Base-by-base conservation (phyloP, 2,113 vertebrate species). In the Callipepla californica region DNA sequence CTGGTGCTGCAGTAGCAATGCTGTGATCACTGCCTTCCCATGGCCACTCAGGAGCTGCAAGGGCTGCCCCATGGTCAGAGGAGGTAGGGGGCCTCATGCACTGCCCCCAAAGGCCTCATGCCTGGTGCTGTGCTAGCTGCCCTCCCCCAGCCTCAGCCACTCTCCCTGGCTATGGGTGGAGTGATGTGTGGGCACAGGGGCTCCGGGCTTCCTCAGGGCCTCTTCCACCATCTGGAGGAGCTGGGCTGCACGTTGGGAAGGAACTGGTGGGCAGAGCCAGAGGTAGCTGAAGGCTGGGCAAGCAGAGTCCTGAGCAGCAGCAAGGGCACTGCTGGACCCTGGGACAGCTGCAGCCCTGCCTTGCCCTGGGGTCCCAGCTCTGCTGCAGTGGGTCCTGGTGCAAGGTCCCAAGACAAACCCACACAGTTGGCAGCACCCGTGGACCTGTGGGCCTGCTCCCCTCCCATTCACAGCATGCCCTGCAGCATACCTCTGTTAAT, bases 401-500 rank as follows among this genome's bases (percentile, higher is more conserved):
- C 36, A 28, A 32, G 8, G n/a, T 42, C 21, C 13, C 55, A 6
- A 23, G 78, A 47, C 68, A 45, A 38, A 58, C 48, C 50, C 32
- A 32, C 67, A 68, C 0, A 2, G 32, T 50, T 73, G 75, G 85
- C 75, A 79, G 74, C 62, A 45, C 66, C 36, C 0, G 0, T 63
- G 68, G 53, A 6, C 4, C 13, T 15, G 6, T 17, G 44, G 30
- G 32, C 21, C 23, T 57, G 50, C 45, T 66, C 17, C 42, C 32
- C 7, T n/a, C 55, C 20, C 74, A 28, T 65, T 53, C 25, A 9
- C 67, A 85, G 55, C 72, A 58, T 77, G 53, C 76, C 85, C 85
- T 72, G 80, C 6, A 1, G 92, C 11, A 1, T 44, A 69, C 19
- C 66, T 80, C 76, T 76, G 94, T 97, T 96, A 96, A 95, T 85